Base-by-base conservation (phyloP, 2,888 invertebrate genomes). In the Idaea biselata region DNA sequence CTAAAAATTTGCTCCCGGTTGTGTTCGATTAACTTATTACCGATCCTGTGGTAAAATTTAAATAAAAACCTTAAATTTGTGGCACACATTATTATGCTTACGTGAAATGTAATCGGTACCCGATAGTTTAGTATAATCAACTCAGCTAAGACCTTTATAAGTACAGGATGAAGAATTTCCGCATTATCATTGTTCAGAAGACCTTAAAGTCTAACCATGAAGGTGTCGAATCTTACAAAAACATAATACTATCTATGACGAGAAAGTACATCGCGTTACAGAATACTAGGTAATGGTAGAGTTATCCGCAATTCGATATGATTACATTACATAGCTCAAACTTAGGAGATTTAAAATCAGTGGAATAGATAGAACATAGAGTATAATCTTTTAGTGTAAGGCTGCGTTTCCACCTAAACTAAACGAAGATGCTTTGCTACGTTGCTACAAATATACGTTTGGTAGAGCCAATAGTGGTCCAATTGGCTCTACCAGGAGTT, bases 191-290 rank as follows among this genome's bases (percentile, higher is more conserved):
- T 44, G 44, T 44, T 44, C 44, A 44, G 2, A 44, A 44, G 11
- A 11, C 44, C 44, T 44, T 44, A 3, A 14, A 11, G 8, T 14
- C 44, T 44, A 3, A 44, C 44, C 44, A 44, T 44, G 44, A 44
- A 71, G 63, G 69, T 56, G 56, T 56, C 18, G 3, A 44, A 44
- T 44, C 44, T 44, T 44, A 44, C 14, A 44, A 44, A 11, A 44
- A 44, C 44, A 11, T 8, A 8, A 1, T 6, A 44, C 8, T 11
- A 44, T 44, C 8, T 14, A 14, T 11, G 14, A 8, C 44, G 44
- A 44, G 66, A 67, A 67, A 71, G 69, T 65, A 66, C 55, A 61
- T 67, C 60, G 63, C 63, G 67, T 73, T 73, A 69, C 72, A 70
- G 71, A 70, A 68, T 60, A 66, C 60, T 3, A 44, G 11, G 62